Conservation (phyloP, 2,888 invertebrate genomes). For the Euclidia mi region DNA sequence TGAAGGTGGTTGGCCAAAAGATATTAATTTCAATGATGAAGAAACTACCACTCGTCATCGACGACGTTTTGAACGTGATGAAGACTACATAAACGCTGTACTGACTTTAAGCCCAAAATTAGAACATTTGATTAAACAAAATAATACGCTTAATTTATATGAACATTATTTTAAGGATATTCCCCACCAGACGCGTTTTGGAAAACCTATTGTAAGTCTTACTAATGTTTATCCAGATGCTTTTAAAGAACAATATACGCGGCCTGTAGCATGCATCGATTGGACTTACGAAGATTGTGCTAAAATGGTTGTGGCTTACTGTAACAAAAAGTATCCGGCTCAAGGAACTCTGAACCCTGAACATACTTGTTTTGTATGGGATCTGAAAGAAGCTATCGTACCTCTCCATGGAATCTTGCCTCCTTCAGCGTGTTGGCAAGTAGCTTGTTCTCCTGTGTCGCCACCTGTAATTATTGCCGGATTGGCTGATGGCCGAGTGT, state of each 20-base stretch:
- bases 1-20: constrained; percentile 96
- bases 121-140: constrained; percentile 92
- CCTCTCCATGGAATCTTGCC: constrained; percentile 59
- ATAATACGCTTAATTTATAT: constrained; percentile 94
- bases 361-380: constrained; percentile 91
- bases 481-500: constrained; percentile 71
- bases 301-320: constrained; percentile 91
- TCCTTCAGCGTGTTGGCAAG: constrained; percentile 69
- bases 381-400: constrained; percentile 79
- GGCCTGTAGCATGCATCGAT: constrained; percentile 88
- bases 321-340: constrained; percentile 68
- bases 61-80: constrained; percentile 94
- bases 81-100: constrained; percentile 91
- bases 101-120: constrained; percentile 85
- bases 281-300: constrained; percentile 92
- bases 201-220: constrained; percentile 86
- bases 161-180: constrained; percentile 92
- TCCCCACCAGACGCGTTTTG: constrained; percentile 78
- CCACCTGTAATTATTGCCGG: constrained; percentile 66
- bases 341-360: constrained; percentile 57
- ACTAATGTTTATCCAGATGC: constrained; percentile 91
- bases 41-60: constrained; percentile 92
- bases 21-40: constrained; percentile 90
- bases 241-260: constrained; percentile 52
- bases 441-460: constrained; percentile 63